Base-by-base conservation (phyloP, 2,113 vertebrate species). In the Beaufortia kweichowensis region DNA sequence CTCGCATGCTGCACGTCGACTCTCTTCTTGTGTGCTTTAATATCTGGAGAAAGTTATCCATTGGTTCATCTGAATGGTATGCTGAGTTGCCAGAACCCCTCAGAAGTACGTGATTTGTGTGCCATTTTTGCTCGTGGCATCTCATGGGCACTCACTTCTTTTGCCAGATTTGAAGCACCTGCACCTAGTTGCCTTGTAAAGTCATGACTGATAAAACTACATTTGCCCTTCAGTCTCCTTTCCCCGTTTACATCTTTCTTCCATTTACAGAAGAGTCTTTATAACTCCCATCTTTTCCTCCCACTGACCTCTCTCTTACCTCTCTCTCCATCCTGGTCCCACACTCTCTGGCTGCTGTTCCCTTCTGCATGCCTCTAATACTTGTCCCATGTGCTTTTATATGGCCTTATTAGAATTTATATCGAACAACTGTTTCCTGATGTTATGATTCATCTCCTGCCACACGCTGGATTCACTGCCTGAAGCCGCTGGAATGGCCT, bases 371-470 rank as follows among this genome's bases (percentile, higher is more conserved):
- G 70, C 81, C 66, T 84, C 23, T 77, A 73, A 82, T 83, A 75
- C 68, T 77, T 83, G 77, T 71, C 78, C 74, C 62, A 76, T 83
- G 79, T 50, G 83, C 65, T 81, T 79, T 83, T 79, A 76, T 84
- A 70, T 63, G 53, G 83, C 75, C 77, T 81, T 82, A 78, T 81
- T 83, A 81, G 77, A 83, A 84, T 84, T 83, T 80, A 81, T 81
- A 80, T 86, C 71, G 81, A 79, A 80, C 79, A 81, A 84, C 81
- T 81, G 83, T 81, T 84, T 83, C 83, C 83, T 62, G 24, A 75
- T 33, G 24, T 78, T 74, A 67, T 84, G 83, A 84, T 82, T 83
- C 79, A 83, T 79, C 79, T 81, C 56, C 60, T 68, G 64, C 60
- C 57, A 67, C 39, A 78, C 23, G 23, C 80, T 65, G 60, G 72